Evolutionary conservation across 2,797 vertebrate species (phyloP).

Genomic region (Dendrocincla fuliginosa): DNA sequence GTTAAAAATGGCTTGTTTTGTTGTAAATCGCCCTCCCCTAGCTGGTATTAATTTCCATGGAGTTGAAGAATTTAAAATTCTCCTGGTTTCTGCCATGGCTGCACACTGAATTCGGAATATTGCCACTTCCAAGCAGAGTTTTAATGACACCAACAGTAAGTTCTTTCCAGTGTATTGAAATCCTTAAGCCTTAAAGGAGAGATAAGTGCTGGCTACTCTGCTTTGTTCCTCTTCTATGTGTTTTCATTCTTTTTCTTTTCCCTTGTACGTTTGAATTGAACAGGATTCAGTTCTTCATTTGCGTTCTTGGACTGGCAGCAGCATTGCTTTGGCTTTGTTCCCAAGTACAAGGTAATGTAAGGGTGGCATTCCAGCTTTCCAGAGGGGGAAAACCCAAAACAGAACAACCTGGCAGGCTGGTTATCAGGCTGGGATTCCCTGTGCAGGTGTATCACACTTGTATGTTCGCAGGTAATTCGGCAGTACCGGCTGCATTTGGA

Average conservation of each 20-base stretch:
- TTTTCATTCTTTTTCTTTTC: background rate
- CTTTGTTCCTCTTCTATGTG: background rate
- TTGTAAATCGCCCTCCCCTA: constrained; percentile 16
- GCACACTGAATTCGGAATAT: background rate
- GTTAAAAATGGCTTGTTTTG: constrained; percentile 21
- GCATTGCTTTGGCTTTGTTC: background rate
- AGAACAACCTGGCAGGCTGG: background rate
- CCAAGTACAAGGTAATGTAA: background rate
- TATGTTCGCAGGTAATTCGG: background rate
- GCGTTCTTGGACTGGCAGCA: background rate
- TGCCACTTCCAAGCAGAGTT: background rate
- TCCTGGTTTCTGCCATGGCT: background rate
- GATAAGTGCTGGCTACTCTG: background rate
- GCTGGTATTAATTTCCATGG: constrained; percentile 68
- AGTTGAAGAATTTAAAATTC: constrained; percentile 34
- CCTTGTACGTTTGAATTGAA: background rate
- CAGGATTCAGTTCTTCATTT: background rate
- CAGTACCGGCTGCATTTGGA: background rate
- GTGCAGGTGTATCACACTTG: background rate
- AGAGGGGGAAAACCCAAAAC: background rate
- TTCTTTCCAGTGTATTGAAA: background rate
- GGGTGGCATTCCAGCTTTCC: background rate
- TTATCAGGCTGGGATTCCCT: background rate
- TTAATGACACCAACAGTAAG: constrained; percentile 26
- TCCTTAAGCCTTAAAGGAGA: background rate